phyloP scores from a whole-genome alignment of 2,888 invertebrate species.

The Cephus nigrinus region DNA sequence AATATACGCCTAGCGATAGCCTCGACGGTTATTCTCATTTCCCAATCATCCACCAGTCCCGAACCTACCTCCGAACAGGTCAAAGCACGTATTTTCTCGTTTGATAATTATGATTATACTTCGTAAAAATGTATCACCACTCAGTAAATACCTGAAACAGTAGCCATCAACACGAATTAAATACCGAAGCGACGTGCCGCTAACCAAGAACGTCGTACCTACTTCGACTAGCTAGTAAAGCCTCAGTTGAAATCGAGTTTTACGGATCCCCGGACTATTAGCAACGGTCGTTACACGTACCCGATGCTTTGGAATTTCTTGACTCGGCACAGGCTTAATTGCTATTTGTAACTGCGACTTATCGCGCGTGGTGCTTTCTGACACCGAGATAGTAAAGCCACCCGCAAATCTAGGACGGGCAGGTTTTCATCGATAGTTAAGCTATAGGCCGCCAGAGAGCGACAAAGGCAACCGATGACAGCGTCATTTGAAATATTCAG shows the following conservation, averaged over 20 bases:
- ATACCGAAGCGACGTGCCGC: background rate
- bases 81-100: background rate
- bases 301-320: background rate
- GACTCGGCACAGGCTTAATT: background rate
- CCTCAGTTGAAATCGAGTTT: background rate
- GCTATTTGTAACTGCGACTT: background rate
- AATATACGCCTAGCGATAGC: slow-evolving; percentile 1
- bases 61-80: background rate
- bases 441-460: background rate
- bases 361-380: background rate
- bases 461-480: slow-evolving; percentile 4
- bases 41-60: background rate
- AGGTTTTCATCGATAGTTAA: background rate
- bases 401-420: background rate
- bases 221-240: background rate
- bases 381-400: background rate
- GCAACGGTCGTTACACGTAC: background rate
- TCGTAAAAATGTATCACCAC: background rate
- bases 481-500: slow-evolving; percentile 26
- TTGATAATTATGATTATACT: background rate
- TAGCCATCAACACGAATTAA: background rate
- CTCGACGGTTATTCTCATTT: background rate
- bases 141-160: background rate
- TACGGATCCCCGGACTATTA: background rate
- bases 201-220: background rate